Evolutionary conservation across 2,888 invertebrate species (phyloP), one percentile per base, ranked within the genome.

Genomic region (Drosophila suboccidentalis): DNA sequence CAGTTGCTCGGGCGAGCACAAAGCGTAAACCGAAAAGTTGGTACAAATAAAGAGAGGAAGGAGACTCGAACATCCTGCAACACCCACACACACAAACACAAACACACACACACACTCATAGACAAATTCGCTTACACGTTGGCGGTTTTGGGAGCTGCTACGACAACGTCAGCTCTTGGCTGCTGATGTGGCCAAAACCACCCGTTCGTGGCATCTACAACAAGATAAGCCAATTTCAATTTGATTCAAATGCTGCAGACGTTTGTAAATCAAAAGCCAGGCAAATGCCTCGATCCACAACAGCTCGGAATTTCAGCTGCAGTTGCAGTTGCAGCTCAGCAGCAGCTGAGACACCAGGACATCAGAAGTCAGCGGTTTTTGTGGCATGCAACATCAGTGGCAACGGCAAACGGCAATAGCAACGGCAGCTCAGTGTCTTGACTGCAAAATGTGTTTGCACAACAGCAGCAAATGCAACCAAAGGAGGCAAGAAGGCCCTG

Each of bases 211-310:
- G 88, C 75, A 59, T 76, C 13, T 67, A 72, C 86, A 86, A 82
- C 88, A 78, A 86, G 90, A 87, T 89, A 88, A 87, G 90, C 88
- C 86, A 87, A 87, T 87, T 88, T 85, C 78, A 79, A 87, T 86
- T 88, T 88, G 80, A 75, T 82, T 87, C 83, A 82, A 85, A 89
- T 82, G 82, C 87, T 62, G 74, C 46, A 65, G 73, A 80, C 71
- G 73, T 71, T 80, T 75, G 72, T 80, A 71, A 85, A 80, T 86
- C 85, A 86, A 87, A 87, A 71, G 72, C 71, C 63, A 65, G 69
- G 68, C 71, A 71, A 77, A 70, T 59, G 69, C 75, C 68, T 26
- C 44, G 26, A 57, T 36, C 63, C 36, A 36, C 36, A 38, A n/a
- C 55, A 34, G 29, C 41, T 43, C 9, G 58, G 47, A 58, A 58